Base-by-base conservation (phyloP, 2,888 invertebrate genomes). In the Helicoverpa assulta region DNA sequence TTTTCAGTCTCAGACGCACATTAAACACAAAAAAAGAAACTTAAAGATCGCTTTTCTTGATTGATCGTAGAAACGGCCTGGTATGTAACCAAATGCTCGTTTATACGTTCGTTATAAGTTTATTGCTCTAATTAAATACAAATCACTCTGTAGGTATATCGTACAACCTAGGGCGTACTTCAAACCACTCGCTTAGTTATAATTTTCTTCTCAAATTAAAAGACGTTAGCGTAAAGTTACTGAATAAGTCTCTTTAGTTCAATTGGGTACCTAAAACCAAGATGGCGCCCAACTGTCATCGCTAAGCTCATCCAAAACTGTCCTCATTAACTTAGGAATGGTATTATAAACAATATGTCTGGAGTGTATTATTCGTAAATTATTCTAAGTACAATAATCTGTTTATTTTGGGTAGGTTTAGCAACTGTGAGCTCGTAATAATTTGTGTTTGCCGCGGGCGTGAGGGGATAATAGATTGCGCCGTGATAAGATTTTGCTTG, bases 321-420 rank as follows among this genome's bases (percentile, higher is more conserved):
- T n/a, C 61, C 67, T 60, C 61, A 70, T 67, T 68, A 76, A 72
- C 21, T 69, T 37, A 5, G 18, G 16, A 61, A 54, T 65, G 50
- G 73, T 60, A 73, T 68, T 59, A 54, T 67, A 61, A 67, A 74
- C 54, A 70, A 64, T 69, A 50, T 72, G 63, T 47, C 26, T 47
- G 56, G 58, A 66, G 65, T 61, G 47, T 58, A 60, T 65, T 70
- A 69, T 76, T 72, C 69, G 63, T 78, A 77, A 84, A 78, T 84
- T 80, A 78, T 80, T 77, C 61, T 67, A 70, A 80, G 67, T 70
- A 72, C 64, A 75, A 59, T 82, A 85, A 86, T 84, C 83, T 85
- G 84, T 86, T 85, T 83, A 84, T 81, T 26, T 84, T 83, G 69
- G 73, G 80, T 53, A 56, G 51, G 55, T 37, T 76, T 69, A 57